A percentile compares a stretch with the other conserved stretches of the same genome.
Conservation (phyloP, 2,797 vertebrate species). For the Microchirus variegatus region DNA sequence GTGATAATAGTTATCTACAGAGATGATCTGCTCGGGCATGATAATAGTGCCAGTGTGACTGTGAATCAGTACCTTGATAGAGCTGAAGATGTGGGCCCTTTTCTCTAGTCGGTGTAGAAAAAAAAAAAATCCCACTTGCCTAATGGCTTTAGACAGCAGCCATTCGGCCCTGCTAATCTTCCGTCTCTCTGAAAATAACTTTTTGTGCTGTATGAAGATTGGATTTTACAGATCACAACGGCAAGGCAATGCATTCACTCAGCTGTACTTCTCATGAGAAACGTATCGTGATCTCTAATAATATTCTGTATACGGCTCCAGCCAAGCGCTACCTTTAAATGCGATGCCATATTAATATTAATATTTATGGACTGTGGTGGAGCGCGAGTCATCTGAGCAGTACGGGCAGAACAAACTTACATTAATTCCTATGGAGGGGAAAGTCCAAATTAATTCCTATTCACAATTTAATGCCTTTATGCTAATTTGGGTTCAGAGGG, state of each 20-base stretch:
- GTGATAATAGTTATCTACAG: slow-evolving; percentile 80
- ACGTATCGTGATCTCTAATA: slow-evolving; percentile 88
- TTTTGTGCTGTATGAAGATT: slow-evolving; percentile 86
- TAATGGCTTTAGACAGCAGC: slow-evolving; percentile 84
- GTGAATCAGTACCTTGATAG: slow-evolving; percentile 77
- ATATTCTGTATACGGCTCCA: slow-evolving; percentile 88
- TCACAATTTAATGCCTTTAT: slow-evolving; percentile 89
- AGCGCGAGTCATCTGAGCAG: slow-evolving; percentile 77
- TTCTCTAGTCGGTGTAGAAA: slow-evolving; percentile 56
- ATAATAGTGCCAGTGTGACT: slow-evolving; percentile 83
- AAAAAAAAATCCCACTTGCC: slow-evolving; percentile 71
- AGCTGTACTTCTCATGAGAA: slow-evolving; percentile 87
- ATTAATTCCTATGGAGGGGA: slow-evolving; percentile 88
- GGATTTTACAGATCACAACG: slow-evolving; percentile 89
- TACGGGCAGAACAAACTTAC: slow-evolving; percentile 86
- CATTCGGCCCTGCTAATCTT: slow-evolving; percentile 83
- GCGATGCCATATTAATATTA: slow-evolving; percentile 88
- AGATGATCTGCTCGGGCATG: slow-evolving; percentile 81
- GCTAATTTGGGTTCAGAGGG: slow-evolving; percentile 81
- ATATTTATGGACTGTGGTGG: slow-evolving; percentile 88
- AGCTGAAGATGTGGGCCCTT: slow-evolving; percentile 76
- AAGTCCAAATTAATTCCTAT: slow-evolving; percentile 89
- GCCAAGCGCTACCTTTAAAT: slow-evolving; percentile 87
- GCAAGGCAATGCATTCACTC: slow-evolving; percentile 86
- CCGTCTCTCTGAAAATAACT: slow-evolving; percentile 85